phyloP scores from a whole-genome alignment of 1,140 invertebrate genomes.

The Phymorhynchus buccinoides region DNA sequence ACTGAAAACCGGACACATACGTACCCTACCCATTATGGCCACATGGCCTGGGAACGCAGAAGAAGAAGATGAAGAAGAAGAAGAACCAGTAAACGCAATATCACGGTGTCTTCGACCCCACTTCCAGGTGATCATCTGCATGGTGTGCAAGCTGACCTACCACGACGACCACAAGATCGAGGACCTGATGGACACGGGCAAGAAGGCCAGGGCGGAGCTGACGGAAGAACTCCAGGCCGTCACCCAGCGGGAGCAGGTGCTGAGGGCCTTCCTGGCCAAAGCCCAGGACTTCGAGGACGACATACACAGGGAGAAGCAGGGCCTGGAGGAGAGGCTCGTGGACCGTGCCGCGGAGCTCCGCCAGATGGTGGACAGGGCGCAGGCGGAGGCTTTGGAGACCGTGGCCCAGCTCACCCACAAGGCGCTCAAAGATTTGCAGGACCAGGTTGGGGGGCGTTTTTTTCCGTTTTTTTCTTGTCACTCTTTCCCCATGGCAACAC shows the following conservation, averaged over 20 bases:
- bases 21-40: too few relatives aligned
- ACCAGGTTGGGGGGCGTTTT: background rate
- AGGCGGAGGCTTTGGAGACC: background rate
- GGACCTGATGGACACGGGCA: constrained; percentile 22
- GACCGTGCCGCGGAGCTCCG: background rate
- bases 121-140: constrained; percentile 6
- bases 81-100: too few relatives aligned
- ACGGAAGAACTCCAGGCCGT: background rate
- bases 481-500: too few relatives aligned
- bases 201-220: constrained; percentile 4
- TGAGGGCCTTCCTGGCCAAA: constrained; percentile 6
- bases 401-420: background rate
- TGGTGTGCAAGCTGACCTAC: constrained; percentile 20
- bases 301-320: background rate
- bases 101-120: too few relatives aligned
- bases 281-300: constrained; percentile 13
- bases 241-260: background rate
- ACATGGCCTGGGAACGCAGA: too few relatives aligned
- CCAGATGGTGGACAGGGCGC: background rate
- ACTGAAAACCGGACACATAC: too few relatives aligned
- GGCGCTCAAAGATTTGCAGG: background rate
- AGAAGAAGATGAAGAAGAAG: too few relatives aligned
- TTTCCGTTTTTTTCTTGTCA: too few relatives aligned
- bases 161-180: constrained; percentile 20
- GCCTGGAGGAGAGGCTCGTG: background rate